These are phyloP conservation scores for Drosophila equinoxialis DNA, from an alignment of 1,140 invertebrate genomes.

Conservation along the genomic window DNA sequence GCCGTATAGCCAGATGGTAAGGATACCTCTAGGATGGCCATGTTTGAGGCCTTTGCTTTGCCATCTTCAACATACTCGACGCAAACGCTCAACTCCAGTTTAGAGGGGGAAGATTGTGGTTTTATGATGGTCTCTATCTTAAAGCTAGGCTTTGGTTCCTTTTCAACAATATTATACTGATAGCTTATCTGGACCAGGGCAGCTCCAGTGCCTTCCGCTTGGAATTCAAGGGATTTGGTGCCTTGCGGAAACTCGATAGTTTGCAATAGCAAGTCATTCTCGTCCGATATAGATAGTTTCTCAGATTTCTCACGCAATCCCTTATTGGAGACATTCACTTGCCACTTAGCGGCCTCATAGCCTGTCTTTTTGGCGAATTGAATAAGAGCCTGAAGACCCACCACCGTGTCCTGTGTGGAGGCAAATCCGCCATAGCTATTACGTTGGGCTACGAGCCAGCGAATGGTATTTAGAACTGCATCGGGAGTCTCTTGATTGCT, in stretches of 20 bases:
- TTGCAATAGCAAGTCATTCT: conserved; percentile 71
- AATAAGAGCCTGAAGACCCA: conserved; percentile 87
- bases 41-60: conserved; percentile 86
- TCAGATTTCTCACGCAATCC: conserved; percentile 67
- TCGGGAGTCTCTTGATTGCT: conserved; percentile 76
- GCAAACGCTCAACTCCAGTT: conserved; percentile 90
- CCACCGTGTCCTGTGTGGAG: conserved; percentile 88
- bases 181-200: conserved; percentile 91
- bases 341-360: conserved; percentile 66
- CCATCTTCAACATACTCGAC: conserved; percentile 82
- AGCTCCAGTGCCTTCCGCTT: conserved; percentile 89
- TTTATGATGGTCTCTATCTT: conserved; percentile 89
- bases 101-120: conserved; percentile 88
- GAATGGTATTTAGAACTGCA: conserved; percentile 84
- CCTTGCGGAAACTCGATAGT: conserved; percentile 72
- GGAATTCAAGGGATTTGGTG: conserved; percentile 83
- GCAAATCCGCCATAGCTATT: conserved; percentile 91
- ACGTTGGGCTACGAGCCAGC: conserved; percentile 90
- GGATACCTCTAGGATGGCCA: conserved; percentile 94
- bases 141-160: conserved; percentile 91
- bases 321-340: conserved; percentile 51
- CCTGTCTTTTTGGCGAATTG: conserved; percentile 84
- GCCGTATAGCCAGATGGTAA: conserved; percentile 91
- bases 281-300: conserved; percentile 53
- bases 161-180: conserved; percentile 91